Conservation (phyloP, 2,113 vertebrate genomes). For the Pampusana beccarii region DNA sequence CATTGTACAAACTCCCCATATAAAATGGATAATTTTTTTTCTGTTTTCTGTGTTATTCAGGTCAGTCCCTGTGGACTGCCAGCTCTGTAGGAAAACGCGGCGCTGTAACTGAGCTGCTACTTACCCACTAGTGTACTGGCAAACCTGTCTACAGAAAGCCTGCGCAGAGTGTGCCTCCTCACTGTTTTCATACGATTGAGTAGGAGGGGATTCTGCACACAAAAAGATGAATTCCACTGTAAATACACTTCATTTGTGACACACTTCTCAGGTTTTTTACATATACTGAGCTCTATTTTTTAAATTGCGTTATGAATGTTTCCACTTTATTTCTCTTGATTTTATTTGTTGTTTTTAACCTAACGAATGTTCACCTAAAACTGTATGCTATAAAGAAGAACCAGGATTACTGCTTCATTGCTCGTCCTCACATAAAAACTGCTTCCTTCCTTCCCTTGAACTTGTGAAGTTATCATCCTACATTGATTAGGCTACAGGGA, state of each 20-base stretch:
- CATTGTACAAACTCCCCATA: neutral
- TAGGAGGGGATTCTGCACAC: constrained; percentile 76
- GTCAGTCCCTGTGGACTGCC: neutral
- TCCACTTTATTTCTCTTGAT: neutral
- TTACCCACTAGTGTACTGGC: constrained; percentile 83
- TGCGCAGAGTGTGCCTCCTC: constrained; percentile 85
- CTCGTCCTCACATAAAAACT: neutral
- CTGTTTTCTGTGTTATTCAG: neutral
- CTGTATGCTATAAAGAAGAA: neutral
- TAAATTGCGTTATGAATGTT: neutral
- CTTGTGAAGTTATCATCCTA: neutral
- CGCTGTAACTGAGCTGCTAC: neutral
- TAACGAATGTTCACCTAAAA: neutral
- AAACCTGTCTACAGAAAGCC: constrained; percentile 80
- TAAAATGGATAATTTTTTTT: neutral
- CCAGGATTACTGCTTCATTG: neutral
- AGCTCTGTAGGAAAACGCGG: neutral
- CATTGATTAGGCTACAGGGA: neutral
- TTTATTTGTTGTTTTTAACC: neutral
- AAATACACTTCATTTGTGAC: neutral
- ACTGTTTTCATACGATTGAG: constrained; percentile 74
- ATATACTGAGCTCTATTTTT: neutral
- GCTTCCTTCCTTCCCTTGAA: neutral
- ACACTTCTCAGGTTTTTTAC: neutral
- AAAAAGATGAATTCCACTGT: neutral